These are phyloP conservation scores for Fistularia commersonii DNA, from an alignment of 2,797 vertebrate species.

Conservation along the genomic window DNA sequence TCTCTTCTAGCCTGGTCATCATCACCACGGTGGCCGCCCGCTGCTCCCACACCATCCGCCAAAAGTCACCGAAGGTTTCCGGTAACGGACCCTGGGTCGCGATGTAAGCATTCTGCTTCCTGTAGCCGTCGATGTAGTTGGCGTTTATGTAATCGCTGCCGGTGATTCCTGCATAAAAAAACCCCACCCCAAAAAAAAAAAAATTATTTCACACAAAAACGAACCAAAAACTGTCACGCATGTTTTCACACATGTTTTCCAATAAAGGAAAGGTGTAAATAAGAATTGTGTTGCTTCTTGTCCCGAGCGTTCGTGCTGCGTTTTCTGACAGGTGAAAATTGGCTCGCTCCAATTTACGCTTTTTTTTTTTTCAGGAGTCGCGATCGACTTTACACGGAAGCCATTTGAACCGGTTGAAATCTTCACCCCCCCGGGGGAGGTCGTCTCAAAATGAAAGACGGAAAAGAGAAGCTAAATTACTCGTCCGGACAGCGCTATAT, in stretches of 20 bases:
- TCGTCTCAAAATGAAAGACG: no score
- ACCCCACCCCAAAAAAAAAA: background rate
- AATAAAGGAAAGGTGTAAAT: slow-evolving; percentile 13
- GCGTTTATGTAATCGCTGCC: slow-evolving; percentile 96
- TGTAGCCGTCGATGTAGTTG: slow-evolving; percentile 97
- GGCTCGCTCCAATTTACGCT: background rate
- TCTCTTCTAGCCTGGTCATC: slow-evolving; percentile 98
- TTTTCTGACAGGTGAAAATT: slow-evolving; percentile 30
- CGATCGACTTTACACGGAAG: no score
- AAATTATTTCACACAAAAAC: background rate
- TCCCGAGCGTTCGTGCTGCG: slow-evolving; percentile 21
- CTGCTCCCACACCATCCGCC: slow-evolving; percentile 99
- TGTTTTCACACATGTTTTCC: slow-evolving; percentile 20
- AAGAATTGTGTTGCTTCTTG: background rate
- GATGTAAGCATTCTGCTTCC: slow-evolving; percentile 97
- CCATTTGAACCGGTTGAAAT: no score
- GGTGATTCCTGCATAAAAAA: slow-evolving; percentile 78
- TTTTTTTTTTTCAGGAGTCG: no score
- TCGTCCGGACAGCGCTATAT: no score
- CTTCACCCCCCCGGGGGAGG: no score
- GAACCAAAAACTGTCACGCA: background rate
- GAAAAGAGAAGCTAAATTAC: no score
- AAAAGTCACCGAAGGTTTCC: slow-evolving; percentile 96
- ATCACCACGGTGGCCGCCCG: slow-evolving; percentile 93
- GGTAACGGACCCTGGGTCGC: slow-evolving; percentile 94